Evolutionary conservation across 2,888 invertebrate genomes (phyloP), one percentile per base, ranked within the genome.

Genomic region (Opisthograptis luteolata): DNA sequence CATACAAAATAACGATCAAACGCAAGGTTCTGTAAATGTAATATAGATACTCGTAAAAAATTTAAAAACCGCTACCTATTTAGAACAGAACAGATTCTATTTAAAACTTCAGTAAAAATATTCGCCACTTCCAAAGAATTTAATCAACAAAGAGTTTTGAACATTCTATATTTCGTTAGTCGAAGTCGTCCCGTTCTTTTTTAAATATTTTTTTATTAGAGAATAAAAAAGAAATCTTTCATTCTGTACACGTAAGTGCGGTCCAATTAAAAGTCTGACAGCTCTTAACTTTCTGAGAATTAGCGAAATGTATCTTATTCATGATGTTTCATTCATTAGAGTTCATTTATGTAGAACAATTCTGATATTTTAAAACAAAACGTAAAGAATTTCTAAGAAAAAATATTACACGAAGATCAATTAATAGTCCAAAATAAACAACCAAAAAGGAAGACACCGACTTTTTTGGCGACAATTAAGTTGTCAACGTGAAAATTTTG

Each of bases 41-140:
- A 13, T 7, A 27, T 22, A 15, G n/a, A 37, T 14, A 4, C 22
- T 10, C 22, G 22, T 35, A 27, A 27, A 12, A 8, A 28, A 30
- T 22, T 9, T 19, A 25, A 17, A 13, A 35, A 46, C 8, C 40
- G 35, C 27, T 17, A 17, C 39, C 27, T 17, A 17, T 30, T 40
- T 46, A 13, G 31, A 22, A 32, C 17, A 25, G 14, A 44, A 36
- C 22, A 39, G 36, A 44, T 39, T 44, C 30, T 42, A 46, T 50
- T 47, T 27, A 40, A 28, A 53, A 49, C 24, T 39, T 42, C n/a
- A 14, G 28, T 30, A 44, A 55, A 55, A 58, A 56, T 55, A 51
- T 61, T 59, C 51, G 32, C 41, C 49, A 51, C 42, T 61, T 51
- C 30, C 31, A 27, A 60, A 61, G 60, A 61, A 64, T 64, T 61